Evolutionary conservation across 2,888 invertebrate genomes (phyloP).

Genomic region (Agriopis marginaria): DNA sequence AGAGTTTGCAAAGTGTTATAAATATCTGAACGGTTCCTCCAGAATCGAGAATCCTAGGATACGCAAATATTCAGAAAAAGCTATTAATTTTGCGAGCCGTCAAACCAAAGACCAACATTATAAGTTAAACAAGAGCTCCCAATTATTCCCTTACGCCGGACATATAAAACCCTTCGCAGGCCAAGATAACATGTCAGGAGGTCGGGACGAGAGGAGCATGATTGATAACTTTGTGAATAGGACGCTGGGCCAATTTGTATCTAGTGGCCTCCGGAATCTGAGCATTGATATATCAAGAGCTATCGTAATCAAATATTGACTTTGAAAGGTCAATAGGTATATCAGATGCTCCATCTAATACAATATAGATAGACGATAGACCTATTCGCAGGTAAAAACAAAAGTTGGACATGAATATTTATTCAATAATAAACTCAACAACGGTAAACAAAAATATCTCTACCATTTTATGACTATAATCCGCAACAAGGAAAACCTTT

Average conservation of each 20-base stretch:
- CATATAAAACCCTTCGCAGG: constrained; percentile 31
- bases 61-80: constrained; percentile 2
- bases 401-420: background rate
- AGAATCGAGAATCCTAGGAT: background rate
- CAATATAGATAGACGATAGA: background rate
- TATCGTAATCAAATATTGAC: constrained; percentile 13
- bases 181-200: constrained; percentile 40
- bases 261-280: constrained; percentile 21
- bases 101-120: constrained; percentile 7
- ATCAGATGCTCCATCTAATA: background rate
- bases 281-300: constrained; percentile 27
- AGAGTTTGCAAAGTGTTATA: background rate
- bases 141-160: constrained; percentile 33
- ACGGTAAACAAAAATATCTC: constrained; percentile 5
- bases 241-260: constrained; percentile 44
- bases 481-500: constrained; percentile 33
- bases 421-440: background rate
- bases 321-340: constrained; percentile 10
- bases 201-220: constrained; percentile 35
- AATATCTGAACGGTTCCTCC: background rate
- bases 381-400: background rate
- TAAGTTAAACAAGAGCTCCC: constrained; percentile 34
- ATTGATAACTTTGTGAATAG: constrained; percentile 47
- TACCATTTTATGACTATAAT: constrained; percentile 12
- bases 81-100: constrained; percentile 16